A percentile compares a stretch with the other conserved stretches of the same genome.
Evolutionary conservation across 2,888 invertebrate genomes (phyloP).

Genomic region (Sphaerophoria rueppellii): DNA sequence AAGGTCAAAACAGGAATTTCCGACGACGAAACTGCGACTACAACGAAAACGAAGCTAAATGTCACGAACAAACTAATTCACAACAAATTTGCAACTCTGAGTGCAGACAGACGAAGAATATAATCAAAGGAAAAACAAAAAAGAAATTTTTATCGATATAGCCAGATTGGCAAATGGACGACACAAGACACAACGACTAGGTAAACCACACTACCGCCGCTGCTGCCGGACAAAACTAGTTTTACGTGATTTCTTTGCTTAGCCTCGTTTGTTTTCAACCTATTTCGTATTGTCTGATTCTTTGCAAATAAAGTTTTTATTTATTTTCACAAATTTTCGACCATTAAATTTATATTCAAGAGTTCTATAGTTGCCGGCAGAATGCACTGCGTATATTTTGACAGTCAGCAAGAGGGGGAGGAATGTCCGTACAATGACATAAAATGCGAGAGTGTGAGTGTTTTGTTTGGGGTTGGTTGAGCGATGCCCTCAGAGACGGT

Average conservation of each 20-base stretch:
- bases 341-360: constrained; percentile 29
- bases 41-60: not conserved
- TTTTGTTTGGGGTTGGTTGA: constrained; percentile 11
- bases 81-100: constrained; percentile 52
- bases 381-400: constrained; percentile 32
- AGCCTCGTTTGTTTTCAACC: constrained; percentile 17
- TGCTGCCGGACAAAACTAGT: constrained; percentile 51
- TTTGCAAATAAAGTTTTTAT: constrained; percentile 18
- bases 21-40: constrained; percentile 28
- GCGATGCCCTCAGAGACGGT: constrained; percentile 25
- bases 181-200: constrained; percentile 56
- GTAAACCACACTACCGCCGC: constrained; percentile 26
- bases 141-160: not conserved
- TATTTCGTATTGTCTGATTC: constrained; percentile 34
- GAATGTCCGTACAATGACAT: no score
- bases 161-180: not conserved
- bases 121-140: constrained; percentile 14
- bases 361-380: constrained; percentile 35
- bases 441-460: not conserved
- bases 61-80: no score
- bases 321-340: constrained; percentile 39
- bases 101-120: constrained; percentile 44
- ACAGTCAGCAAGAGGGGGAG: not conserved
- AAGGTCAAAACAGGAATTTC: constrained; percentile 72
- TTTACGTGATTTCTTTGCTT: constrained; percentile 68